These are phyloP conservation scores for Caerostris extrusa DNA, from an alignment of 1,140 invertebrate genomes.

Conservation along the genomic window DNA sequence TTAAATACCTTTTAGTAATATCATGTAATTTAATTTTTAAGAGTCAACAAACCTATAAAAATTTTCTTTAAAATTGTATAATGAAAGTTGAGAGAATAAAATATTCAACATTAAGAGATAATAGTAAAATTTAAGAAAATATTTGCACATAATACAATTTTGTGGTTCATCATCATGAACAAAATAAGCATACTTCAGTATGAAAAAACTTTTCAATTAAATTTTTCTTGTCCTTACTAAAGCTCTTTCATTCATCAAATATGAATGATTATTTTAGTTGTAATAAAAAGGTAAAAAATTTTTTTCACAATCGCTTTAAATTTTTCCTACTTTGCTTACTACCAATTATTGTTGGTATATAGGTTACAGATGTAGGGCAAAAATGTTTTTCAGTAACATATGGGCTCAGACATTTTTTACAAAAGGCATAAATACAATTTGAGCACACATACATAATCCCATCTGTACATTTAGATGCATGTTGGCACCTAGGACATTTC, in stretches of 20 bases:
- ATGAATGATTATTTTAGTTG: background rate
- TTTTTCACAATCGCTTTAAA: constrained; percentile 29
- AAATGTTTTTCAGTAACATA: background rate
- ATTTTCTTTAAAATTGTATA: too few species aligned
- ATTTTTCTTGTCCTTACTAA: background rate
- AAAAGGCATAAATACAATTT: constrained; percentile 47
- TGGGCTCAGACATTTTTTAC: constrained; percentile 18
- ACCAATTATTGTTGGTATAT: constrained; percentile 54
- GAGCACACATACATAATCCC: background rate
- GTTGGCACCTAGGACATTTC: constrained; percentile 27
- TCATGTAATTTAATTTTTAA: too few species aligned
- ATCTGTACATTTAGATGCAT: constrained; percentile 31
- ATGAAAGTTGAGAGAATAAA: too few species aligned
- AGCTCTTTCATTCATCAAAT: background rate
- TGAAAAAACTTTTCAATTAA: background rate
- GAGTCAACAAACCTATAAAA: too few species aligned
- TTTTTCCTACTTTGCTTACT: constrained; percentile 49
- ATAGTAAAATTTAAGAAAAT: background rate
- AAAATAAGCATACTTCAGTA: background rate
- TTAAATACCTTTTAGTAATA: too few species aligned
- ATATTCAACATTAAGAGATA: background rate
- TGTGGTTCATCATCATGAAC: background rate
- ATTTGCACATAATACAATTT: background rate
- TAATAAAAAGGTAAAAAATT: background rate
- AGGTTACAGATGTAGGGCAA: background rate